Conservation (phyloP, 2,888 invertebrate species). For the Anthophora plumipes region DNA sequence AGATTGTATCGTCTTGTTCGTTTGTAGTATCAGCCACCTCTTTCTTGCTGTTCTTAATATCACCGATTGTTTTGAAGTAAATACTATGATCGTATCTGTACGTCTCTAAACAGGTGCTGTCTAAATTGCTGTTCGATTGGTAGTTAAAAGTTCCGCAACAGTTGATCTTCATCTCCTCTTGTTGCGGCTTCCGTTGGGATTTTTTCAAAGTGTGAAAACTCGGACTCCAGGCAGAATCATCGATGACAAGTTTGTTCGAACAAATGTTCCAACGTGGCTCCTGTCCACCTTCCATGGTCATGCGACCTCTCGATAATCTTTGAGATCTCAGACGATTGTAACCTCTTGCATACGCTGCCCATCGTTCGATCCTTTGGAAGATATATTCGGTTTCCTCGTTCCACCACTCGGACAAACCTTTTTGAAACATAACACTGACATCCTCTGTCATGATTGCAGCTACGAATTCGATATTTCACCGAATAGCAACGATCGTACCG, state of each 20-base stretch:
- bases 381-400: constrained; percentile 81
- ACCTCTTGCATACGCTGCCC: constrained; percentile 80
- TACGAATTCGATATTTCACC: constrained; percentile 41
- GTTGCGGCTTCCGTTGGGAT: constrained; percentile 62
- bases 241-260: constrained; percentile 72
- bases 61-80: constrained; percentile 83
- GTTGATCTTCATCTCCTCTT: constrained; percentile 77
- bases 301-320: constrained; percentile 74
- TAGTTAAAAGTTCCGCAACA: constrained; percentile 79
- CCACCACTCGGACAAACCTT: constrained; percentile 81
- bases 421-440: constrained; percentile 65
- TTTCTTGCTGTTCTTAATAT: constrained; percentile 75
- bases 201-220: constrained; percentile 68
- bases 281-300: constrained; percentile 76
- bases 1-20: constrained; percentile 47
- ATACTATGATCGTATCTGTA: constrained; percentile 83
- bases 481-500: not conserved
- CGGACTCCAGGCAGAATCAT: constrained; percentile 71
- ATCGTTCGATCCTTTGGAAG: constrained; percentile 80
- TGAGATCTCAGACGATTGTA: constrained; percentile 81
- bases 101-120: constrained; percentile 79
- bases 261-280: constrained; percentile 72
- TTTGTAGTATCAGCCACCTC: constrained; percentile 23
- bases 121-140: constrained; percentile 79
- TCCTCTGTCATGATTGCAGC: constrained; percentile 66